Evolutionary conservation across 2,797 vertebrate species (phyloP), one percentile per base, ranked within the genome.

Genomic region (Botia almorhae): DNA sequence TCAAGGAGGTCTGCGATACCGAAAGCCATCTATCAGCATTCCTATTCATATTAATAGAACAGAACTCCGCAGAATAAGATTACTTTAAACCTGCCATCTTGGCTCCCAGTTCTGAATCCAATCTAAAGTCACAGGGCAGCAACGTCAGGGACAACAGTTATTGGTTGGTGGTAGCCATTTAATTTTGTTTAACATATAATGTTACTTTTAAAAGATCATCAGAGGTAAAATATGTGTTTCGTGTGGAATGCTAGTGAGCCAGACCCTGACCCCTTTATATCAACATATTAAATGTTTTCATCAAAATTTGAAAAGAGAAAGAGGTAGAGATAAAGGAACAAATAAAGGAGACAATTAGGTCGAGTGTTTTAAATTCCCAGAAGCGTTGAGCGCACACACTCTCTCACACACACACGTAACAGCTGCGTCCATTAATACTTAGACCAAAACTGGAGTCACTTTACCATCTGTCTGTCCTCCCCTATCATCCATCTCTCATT

Each of bases 371-470:
- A 69, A 60, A 72, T 72, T 65, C 14, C 17, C 23, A 16, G 43
- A 46, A 46, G 43, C 10, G 10, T 46, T 7, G 39, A 1, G 39
- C 39, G 3, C 33, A 4, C 33, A 36, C 33, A 36, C 33, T 4
- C 33, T 4, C 33, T 4, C 33, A 36, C 33, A 36, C 33, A 36
- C 33, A 33, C 33, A 3, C 33, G 82, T 90, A 90, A 90, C 93
- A 94, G 92, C 90, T 93, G 92, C 88, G 91, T 88, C 89, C 87
- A 91, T 92, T 92, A 91, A 91, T 88, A 87, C 88, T 88, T 89
- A 85, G 78, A 82, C 89, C 88, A 89, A 89, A 88, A 89, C 33
- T 33, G 33, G 33, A 33, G 33, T 33, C 33, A 33, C 61, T 86
- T 58, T 43, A 71, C 93, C 93, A 93, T 94, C 92, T 94, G 92